Evolutionary conservation across 2,888 invertebrate species (phyloP), one percentile per base, ranked within the genome.

Genomic region (Cataglyphis altisquamis): DNA sequence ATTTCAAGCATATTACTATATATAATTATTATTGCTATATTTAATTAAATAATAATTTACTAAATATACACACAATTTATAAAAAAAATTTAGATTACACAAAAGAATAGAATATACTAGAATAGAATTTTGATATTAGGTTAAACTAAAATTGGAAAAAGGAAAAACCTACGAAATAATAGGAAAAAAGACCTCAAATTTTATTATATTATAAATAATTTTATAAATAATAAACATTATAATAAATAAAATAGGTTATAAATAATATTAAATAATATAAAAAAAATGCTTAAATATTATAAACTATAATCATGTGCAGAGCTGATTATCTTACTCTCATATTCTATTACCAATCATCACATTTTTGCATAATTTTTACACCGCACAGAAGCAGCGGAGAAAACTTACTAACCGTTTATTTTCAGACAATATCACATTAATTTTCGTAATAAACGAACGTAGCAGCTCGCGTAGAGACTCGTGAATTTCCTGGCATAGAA

Each of bases 401-500:
- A 60, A 55, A 41, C n/a, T 55, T 32, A 60, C 15, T 52, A n/a
- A 57, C 3, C 18, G 41, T 21, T 78, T 45, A 4, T 64, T 32
- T 60, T 60, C 4, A 29, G 45, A 60, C 18, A 32, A 57, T 41
- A 39, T 72, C 8, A 21, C 18, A 70, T 70, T 36, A 67, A 78
- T 62, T 80, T 62, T 36, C 60, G 25, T 48, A 62, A 72, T 72
- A 45, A 21, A 36, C 12, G 36, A 78, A 57, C 15, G 15, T 21
- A 70, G 70, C 18, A n/a, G 41, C 25, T 80, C 25, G 32, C 15
- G 9, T 8, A 12, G 55, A 52, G 29, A 62, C 18, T 48, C 55
- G 12, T 21, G 55, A 70, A 55, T 70, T 70, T 55, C 60, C 36
- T 60, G 70, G 41, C 36, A 25, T 6, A 45, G 52, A n/a, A 60